These are phyloP conservation scores for Heliconius congener DNA, from an alignment of 1,140 invertebrate species.

Conservation along the genomic window DNA sequence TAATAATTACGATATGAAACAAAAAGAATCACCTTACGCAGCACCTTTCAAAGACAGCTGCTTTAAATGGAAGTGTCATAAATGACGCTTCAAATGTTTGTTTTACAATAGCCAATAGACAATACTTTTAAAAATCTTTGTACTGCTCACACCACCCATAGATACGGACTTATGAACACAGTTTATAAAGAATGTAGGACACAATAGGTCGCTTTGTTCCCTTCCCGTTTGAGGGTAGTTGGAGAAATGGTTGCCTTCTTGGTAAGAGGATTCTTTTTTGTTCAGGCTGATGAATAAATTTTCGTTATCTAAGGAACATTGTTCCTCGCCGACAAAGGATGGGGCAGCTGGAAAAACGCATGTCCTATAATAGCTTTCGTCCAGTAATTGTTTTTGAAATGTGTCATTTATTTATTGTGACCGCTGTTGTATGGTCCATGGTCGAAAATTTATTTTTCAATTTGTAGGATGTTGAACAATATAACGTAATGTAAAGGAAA, in stretches of 20 bases:
- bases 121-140: conserved; percentile 31
- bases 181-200: conserved; percentile 41
- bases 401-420: conserved; percentile 25
- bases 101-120: conserved; percentile 58
- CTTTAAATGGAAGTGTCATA: conserved; percentile 62
- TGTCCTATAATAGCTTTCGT: conserved; percentile 22
- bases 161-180: conserved; percentile 50
- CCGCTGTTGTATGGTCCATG: conserved; percentile 8
- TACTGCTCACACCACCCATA: conserved; percentile 49
- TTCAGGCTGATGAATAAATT: conserved; percentile 60
- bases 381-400: conserved; percentile 35
- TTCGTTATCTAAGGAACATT: conserved; percentile 59
- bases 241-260: conserved; percentile 56
- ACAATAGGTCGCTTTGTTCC: conserved; percentile 55
- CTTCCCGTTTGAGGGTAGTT: conserved; percentile 47
- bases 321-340: conserved; percentile 48
- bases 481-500: no score
- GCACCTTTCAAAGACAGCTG: conserved; percentile 59
- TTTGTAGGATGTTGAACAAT: no score
- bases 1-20: conserved; percentile 63
- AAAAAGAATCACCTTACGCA: conserved; percentile 51
- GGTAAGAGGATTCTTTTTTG: conserved; percentile 59
- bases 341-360: conserved; percentile 26
- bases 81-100: conserved; percentile 60
- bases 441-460: no score